Base-by-base conservation (phyloP, 2,888 invertebrate genomes). In the Pachliopta kotzebuea region DNA sequence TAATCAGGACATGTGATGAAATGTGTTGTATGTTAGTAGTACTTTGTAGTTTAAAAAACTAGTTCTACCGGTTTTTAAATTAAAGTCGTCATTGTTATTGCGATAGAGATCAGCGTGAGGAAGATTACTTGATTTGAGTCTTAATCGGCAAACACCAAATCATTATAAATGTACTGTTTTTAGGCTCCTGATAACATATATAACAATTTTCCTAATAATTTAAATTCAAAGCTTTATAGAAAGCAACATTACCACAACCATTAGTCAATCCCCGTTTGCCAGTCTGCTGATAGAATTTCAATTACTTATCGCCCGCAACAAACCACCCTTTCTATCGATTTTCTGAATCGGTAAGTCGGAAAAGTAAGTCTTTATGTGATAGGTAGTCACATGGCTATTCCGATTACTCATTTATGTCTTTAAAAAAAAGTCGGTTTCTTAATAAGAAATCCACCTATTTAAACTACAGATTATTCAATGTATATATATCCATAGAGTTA, bases 201-300 rank as follows among this genome's bases (percentile, higher is more conserved):
- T 4, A 26, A 26, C 26, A 26, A 26, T 26, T 26, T 26, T 26
- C 26, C 3, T 26, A 26, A 26, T 26, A 26, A 26, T 14, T 37
- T 37, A 1, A 20, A 49, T 49, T 4, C 14, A 9, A n/a, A 8
- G 49, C n/a, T 18, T 49, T 8, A 20, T 45, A 18, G 14, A 42
- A 20, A 42, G 31, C 37, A 54, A 31, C 55, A 54, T 64, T 54
- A 60, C 37, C 54, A 50, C 21, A 60, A 53, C 53, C 50, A 59
- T 60, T 60, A 56, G 24, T 20, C 17, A 14, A 52, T 56, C 42
- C 56, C 14, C 17, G 50, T 50, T 56, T 55, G 37, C 42, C 29
- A 53, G 20, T 60, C n/a, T 42, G 60, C 37, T 50, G 60, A 65
- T 57, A 45, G 65, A 65, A 60, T 65, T 60, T 65, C 60, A 65